Percentiles rank a stretch among this genome's conserved stretches.
phyloP scores from a whole-genome alignment of 2,113 vertebrate genomes.

The Hucho hucho region DNA sequence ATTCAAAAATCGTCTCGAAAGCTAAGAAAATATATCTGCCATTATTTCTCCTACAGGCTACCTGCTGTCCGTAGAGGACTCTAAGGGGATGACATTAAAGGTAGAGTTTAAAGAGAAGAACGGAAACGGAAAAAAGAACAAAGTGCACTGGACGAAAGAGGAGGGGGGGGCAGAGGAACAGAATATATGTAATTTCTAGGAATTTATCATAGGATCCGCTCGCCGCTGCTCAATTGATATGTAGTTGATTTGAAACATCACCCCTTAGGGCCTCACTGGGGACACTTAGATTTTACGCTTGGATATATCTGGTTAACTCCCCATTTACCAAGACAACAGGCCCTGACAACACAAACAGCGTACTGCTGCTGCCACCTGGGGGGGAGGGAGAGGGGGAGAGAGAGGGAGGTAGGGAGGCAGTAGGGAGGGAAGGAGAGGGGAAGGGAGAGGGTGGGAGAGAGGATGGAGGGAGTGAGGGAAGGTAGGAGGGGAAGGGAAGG shows the following conservation, averaged over 20 bases:
- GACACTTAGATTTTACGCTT: constrained; percentile 99
- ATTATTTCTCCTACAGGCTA: background rate
- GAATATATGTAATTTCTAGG: no score
- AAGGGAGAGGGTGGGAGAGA: background rate
- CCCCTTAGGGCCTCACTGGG: constrained; percentile 88
- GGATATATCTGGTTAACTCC: constrained; percentile 99
- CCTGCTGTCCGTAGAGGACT: background rate
- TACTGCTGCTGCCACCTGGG: background rate
- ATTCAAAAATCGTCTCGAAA: background rate
- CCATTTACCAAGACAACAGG: constrained; percentile 93
- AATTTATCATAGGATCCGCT: constrained; percentile 92
- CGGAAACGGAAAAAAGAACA: background rate
- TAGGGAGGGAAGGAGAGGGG: no score
- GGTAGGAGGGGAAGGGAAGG: no score
- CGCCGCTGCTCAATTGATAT: constrained; percentile 94
- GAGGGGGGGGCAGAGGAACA: background rate
- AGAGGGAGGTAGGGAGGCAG: background rate
- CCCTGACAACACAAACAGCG: constrained; percentile 86
- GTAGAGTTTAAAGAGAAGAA: background rate
- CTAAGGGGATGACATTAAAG: background rate
- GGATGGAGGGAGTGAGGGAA: no score
- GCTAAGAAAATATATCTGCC: background rate
- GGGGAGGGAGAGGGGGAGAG: background rate
- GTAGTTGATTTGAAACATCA: constrained; percentile 98
- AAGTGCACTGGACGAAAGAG: background rate